A percentile compares a stretch with the other conserved stretches of the same genome.
These are phyloP conservation scores for Ypsolopha scabrella DNA, from an alignment of 2,888 invertebrate genomes.

Conservation along the genomic window DNA sequence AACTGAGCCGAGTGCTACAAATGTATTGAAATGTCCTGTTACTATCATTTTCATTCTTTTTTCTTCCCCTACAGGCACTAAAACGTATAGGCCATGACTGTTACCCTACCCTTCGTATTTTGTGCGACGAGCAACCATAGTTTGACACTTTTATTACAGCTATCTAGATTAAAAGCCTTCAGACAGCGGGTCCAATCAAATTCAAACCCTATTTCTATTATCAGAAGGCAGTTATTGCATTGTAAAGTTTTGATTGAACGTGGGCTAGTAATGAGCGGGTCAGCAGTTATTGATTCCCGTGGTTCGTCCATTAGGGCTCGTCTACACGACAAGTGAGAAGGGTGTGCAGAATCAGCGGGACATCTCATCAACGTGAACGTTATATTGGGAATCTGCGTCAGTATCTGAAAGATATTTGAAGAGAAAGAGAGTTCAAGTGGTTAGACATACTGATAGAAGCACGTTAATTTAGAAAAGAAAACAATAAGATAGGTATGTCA, in stretches of 20 bases:
- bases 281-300: constrained; percentile 64
- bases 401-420: too few relatives aligned
- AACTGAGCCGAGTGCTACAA: too few relatives aligned
- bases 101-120: constrained; percentile 11
- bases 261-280: constrained; percentile 58
- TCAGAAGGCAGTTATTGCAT: constrained; percentile 16
- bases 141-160: constrained; percentile 47
- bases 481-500: too few relatives aligned
- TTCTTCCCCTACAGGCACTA: background rate
- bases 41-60: background rate
- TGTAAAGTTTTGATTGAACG: constrained; percentile 37
- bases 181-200: constrained; percentile 3
- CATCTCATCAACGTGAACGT: constrained; percentile 12
- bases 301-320: constrained; percentile 3
- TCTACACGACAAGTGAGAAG: constrained; percentile 4
- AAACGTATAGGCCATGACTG: constrained; percentile 2
- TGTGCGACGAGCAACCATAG: constrained; percentile 27
- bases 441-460: too few relatives aligned
- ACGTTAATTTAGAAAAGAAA: too few relatives aligned
- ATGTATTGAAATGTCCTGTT: too few relatives aligned
- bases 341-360: constrained; percentile 27
- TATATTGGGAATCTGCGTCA: too few relatives aligned
- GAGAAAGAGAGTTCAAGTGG: too few relatives aligned
- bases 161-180: constrained; percentile 37
- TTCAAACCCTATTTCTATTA: constrained; percentile 6